These are phyloP conservation scores for Andricus curvator DNA, from an alignment of 2,888 invertebrate genomes.

Conservation along the genomic window DNA sequence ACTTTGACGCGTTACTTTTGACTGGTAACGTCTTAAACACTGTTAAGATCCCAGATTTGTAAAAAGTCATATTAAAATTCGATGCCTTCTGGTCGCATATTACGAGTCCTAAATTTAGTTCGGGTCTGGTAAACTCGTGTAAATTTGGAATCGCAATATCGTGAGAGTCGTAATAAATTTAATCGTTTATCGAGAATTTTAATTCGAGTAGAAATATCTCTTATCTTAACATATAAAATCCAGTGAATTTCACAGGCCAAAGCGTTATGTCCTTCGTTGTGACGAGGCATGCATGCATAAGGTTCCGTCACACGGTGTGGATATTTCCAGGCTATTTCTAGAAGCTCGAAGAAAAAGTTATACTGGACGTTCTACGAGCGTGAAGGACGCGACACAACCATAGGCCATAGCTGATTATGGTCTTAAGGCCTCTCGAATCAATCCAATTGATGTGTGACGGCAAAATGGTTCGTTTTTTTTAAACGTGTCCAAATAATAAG, in stretches of 20 bases:
- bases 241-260: not conserved
- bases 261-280: constrained; percentile 15
- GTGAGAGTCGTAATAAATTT: not conserved
- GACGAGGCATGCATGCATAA: constrained; percentile 33
- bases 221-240: not conserved
- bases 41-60: not conserved
- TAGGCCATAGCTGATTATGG: constrained; percentile 41
- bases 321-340: constrained; percentile 39
- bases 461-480: not conserved
- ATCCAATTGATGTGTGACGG: not conserved
- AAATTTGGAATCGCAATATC: not conserved
- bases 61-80: not conserved
- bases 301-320: not conserved
- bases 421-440: not conserved
- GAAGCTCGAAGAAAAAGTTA: constrained; percentile 33
- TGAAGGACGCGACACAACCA: constrained; percentile 42
- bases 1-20: too few species aligned
- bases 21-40: too few species aligned
- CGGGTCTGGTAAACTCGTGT: not conserved
- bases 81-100: not conserved
- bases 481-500: too few species aligned
- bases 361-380: constrained; percentile 34
- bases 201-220: not conserved
- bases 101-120: not conserved
- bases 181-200: not conserved